phyloP scores from a whole-genome alignment of 2,113 vertebrate species.

The Tragelaphus imberbis region DNA sequence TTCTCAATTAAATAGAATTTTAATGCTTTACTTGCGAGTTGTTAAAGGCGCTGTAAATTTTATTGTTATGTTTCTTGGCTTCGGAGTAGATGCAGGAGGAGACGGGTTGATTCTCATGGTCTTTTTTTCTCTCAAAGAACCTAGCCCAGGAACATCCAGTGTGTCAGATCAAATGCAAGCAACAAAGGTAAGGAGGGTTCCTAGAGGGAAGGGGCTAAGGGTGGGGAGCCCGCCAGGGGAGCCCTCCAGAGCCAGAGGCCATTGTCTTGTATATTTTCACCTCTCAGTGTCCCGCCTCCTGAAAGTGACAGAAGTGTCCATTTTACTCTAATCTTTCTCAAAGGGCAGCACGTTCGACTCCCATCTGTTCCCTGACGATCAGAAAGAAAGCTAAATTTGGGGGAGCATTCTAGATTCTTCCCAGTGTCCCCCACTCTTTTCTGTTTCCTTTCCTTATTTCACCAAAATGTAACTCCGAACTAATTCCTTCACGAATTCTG shows the following conservation, averaged over 20 bases:
- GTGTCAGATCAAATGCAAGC: constrained; percentile 70
- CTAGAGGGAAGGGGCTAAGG: not conserved
- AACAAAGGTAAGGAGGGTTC: constrained; percentile 56
- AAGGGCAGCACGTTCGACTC: not conserved
- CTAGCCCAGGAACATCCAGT: constrained; percentile 62
- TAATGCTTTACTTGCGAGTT: constrained; percentile 78
- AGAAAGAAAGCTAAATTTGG: not conserved
- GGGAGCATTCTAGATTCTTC: not conserved
- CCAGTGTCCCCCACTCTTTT: not conserved
- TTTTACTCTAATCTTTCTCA: not conserved
- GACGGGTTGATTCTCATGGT: constrained; percentile 65
- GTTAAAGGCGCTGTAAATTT: constrained; percentile 82
- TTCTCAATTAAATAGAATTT: constrained; percentile 82
- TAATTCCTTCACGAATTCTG: not conserved
- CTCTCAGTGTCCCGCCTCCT: constrained; percentile 36
- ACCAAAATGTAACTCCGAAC: not conserved
- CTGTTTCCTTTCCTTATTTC: not conserved
- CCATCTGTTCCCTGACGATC: not conserved
- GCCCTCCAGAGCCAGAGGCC: constrained; percentile 25
- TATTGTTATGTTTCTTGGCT: constrained; percentile 69
- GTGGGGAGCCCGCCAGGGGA: not conserved
- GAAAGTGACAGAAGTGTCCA: not conserved
- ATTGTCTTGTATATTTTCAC: constrained; percentile 44
- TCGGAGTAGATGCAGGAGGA: constrained; percentile 54
- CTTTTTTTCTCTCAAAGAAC: constrained; percentile 54